Conservation (phyloP, 2,888 invertebrate genomes). For the Thera obeliscata region DNA sequence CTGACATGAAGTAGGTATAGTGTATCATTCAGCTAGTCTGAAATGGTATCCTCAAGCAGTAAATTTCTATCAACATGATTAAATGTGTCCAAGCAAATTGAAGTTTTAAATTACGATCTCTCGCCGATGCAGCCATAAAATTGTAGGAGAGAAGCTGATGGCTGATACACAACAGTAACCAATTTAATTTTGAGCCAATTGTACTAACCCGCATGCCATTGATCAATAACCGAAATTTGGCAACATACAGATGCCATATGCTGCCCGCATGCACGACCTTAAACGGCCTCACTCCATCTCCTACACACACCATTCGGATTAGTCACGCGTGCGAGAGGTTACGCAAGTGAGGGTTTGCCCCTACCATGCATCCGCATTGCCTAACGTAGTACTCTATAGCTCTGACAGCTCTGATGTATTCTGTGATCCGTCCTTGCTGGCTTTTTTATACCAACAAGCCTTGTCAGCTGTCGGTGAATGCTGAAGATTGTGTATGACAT, state of each 20-base stretch:
- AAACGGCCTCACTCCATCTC: constrained; percentile 60
- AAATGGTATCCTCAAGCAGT: constrained; percentile 22
- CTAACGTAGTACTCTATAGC: constrained; percentile 39
- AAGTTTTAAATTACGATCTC: constrained; percentile 15
- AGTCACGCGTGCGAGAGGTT: constrained; percentile 61
- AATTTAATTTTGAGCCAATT: constrained; percentile 26
- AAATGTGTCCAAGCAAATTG: constrained; percentile 26
- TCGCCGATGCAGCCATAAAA: constrained; percentile 2
- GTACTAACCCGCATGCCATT: constrained; percentile 30
- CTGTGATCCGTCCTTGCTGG: constrained; percentile 42
- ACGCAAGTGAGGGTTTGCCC: constrained; percentile 63
- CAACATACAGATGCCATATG: constrained; percentile 44
- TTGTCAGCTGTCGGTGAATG: constrained; percentile 32
- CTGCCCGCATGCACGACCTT: constrained; percentile 59
- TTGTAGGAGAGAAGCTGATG: neutral
- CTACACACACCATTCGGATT: constrained; percentile 58
- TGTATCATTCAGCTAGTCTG: constrained; percentile 28
- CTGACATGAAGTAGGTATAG: constrained; percentile 37
- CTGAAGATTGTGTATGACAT: constrained; percentile 15
- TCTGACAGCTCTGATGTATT: constrained; percentile 26
- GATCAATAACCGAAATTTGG: constrained; percentile 38
- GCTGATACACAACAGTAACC: constrained; percentile 5
- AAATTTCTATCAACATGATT: constrained; percentile 29
- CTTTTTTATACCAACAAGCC: constrained; percentile 35
- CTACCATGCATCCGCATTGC: constrained; percentile 56